A percentile compares a stretch with the other conserved stretches of the same genome.
phyloP scores from a whole-genome alignment of 2,888 invertebrate species.

The Uloborus plumipes region DNA sequence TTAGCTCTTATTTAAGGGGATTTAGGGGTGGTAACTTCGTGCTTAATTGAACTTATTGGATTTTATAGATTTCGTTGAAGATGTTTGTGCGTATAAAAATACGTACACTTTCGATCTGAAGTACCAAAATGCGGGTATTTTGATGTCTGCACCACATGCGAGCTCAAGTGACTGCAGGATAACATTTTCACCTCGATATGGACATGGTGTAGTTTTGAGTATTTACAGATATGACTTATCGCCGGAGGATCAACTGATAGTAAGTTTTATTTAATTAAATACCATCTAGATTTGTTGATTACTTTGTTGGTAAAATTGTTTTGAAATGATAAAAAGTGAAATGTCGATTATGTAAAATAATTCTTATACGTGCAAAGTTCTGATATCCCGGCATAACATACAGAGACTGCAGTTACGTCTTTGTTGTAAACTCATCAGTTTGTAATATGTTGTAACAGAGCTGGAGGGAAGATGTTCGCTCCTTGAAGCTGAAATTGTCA shows the following conservation, averaged over 20 bases:
- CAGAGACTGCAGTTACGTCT: no score
- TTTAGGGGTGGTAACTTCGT: no score
- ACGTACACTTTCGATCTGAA: not conserved
- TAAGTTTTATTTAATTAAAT: slow-evolving; percentile 11
- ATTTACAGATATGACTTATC: slow-evolving; percentile 24
- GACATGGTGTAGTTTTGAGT: slow-evolving; percentile 21
- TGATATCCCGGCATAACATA: no score
- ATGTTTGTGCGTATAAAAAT: slow-evolving; percentile 13
- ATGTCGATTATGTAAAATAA: no score
- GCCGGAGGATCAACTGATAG: slow-evolving; percentile 14
- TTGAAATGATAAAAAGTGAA: no score
- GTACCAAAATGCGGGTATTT: slow-evolving; percentile 18
- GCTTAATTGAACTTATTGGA: not conserved
- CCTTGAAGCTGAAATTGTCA: no score
- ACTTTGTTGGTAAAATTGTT: not conserved
- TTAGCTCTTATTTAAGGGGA: no score
- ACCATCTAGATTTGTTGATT: not conserved
- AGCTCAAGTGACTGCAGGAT: slow-evolving; percentile 2
- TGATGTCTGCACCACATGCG: slow-evolving; percentile 11
- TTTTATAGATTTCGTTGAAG: slow-evolving; percentile 32
- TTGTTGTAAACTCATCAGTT: no score
- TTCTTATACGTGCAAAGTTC: no score
- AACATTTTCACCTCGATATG: not conserved
- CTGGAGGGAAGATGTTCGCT: no score
- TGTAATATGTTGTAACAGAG: no score